Evolutionary conservation across 2,113 vertebrate genomes (phyloP).

Genomic region (Osmerus mordax): DNA sequence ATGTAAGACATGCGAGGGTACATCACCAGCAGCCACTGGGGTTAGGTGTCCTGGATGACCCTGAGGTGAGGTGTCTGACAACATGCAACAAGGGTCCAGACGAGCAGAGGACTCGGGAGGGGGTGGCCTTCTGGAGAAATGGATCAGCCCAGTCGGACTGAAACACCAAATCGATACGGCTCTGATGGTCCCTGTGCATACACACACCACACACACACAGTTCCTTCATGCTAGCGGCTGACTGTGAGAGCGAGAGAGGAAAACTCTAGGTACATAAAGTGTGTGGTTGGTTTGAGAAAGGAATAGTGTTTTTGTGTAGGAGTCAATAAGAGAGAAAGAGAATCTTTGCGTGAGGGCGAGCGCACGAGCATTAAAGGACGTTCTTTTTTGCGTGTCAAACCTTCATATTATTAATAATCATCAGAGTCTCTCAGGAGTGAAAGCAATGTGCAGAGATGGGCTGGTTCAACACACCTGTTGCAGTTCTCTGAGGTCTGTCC

Average conservation of each 20-base stretch:
- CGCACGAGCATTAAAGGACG: not conserved
- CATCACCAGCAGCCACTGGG: not conserved
- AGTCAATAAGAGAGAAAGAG: constrained; percentile 6
- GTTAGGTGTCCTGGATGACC: not conserved
- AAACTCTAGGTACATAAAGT: constrained; percentile 1
- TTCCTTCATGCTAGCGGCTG: not conserved
- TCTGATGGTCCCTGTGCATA: constrained; percentile 3
- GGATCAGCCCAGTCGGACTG: constrained; percentile 30
- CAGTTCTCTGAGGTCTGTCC: not conserved
- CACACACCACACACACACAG: not conserved
- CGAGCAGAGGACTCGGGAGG: constrained; percentile 5
- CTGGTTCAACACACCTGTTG: not conserved
- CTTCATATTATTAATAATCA: not conserved
- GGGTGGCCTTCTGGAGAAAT: constrained; percentile 29
- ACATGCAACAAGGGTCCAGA: not conserved
- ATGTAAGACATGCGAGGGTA: constrained; percentile 19
- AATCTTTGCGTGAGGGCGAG: not conserved
- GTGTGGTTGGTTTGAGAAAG: constrained; percentile 46
- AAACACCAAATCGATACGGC: constrained; percentile 42
- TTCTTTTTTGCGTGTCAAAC: not conserved
- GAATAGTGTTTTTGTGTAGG: constrained; percentile 50
- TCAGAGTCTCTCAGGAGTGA: not conserved
- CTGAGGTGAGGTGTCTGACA: not conserved
- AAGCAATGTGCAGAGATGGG: not conserved
- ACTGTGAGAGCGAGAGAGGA: not conserved